These are phyloP conservation scores for Ptilodon capucinus DNA, from an alignment of 2,888 invertebrate genomes.

Conservation along the genomic window DNA sequence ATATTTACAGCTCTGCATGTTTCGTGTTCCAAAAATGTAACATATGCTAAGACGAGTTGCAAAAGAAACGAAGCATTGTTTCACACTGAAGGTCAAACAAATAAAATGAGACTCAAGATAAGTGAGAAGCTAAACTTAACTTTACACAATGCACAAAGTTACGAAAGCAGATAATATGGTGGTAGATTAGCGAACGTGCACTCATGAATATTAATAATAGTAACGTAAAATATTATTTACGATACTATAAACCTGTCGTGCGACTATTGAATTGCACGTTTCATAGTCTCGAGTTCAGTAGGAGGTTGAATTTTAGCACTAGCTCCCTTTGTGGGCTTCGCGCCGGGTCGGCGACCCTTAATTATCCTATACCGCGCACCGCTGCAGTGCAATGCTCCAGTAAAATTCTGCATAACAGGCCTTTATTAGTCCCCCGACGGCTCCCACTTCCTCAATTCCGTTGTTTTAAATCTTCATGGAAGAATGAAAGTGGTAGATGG, in stretches of 20 bases:
- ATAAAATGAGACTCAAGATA: slow-evolving; percentile 34
- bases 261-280: slow-evolving; percentile 40
- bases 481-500: neutral
- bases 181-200: slow-evolving; percentile 12
- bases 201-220: slow-evolving; percentile 19
- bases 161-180: slow-evolving; percentile 19
- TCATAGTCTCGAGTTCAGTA: slow-evolving; percentile 43
- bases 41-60: slow-evolving; percentile 1
- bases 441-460: slow-evolving; percentile 46
- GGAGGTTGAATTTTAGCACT: slow-evolving; percentile 60
- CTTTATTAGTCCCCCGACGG: slow-evolving; percentile 71
- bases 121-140: slow-evolving; percentile 18
- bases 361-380: slow-evolving; percentile 68
- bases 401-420: slow-evolving; percentile 78
- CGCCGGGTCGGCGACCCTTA: slow-evolving; percentile 71
- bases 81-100: slow-evolving; percentile 40
- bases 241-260: slow-evolving; percentile 23
- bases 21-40: slow-evolving; percentile 6
- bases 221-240: slow-evolving; percentile 16
- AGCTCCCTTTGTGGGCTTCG: slow-evolving; percentile 61
- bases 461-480: slow-evolving; percentile 25
- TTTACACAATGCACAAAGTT: slow-evolving; percentile 11
- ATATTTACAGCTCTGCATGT: neutral
- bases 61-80: slow-evolving; percentile 16
- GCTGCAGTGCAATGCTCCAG: slow-evolving; percentile 77